Evolutionary conservation across 2,797 vertebrate species (phyloP), one percentile per base, ranked within the genome.

Genomic region (Hirundo rustica): DNA sequence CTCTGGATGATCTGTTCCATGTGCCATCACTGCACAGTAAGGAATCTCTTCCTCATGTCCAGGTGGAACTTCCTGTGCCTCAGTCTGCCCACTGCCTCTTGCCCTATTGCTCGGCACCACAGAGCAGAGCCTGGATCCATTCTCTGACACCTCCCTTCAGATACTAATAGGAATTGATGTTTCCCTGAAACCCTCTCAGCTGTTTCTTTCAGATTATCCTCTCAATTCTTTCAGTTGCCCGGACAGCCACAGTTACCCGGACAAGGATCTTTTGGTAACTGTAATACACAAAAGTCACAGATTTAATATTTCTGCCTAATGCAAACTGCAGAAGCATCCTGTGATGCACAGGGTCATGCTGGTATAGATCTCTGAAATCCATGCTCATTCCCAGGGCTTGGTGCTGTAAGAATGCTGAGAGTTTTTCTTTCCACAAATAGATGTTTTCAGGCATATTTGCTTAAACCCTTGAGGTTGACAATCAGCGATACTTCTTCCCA

Each of bases 381-480:
- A 5, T 62, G 44, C 54, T 88, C 2, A 11, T 95, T 96, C 93
- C 93, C 90, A 97, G 54, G 94, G 18, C 84, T 73, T 66, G 36
- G 38, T 93, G 66, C 76, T 91, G 68, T n/a, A 91, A 72, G 93
- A 96, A 94, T 84, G 73, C 40, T 22, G 47, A 57, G 67, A 84
- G 85, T 77, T 92, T 79, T 92, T 85, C 86, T 93, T 96, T 93
- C 92, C 88, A 72, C 89, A 96, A 94, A 95, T 88, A 93, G 92
- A 95, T 0, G 9, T 62, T 91, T 91, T 61, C 87, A 95, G 78
- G 54, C 68, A 81, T 96, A 95, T 91, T 96, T 95, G 84, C 92
- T 91, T 89, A 96, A 95, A 81, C 92, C 89, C 91, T 89, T 73
- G 95, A 92, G 92, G 89, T n/a, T 96, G 94, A 89, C 91, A 78